phyloP scores from a whole-genome alignment of 2,888 invertebrate species.

The Creontiades dilutus region DNA sequence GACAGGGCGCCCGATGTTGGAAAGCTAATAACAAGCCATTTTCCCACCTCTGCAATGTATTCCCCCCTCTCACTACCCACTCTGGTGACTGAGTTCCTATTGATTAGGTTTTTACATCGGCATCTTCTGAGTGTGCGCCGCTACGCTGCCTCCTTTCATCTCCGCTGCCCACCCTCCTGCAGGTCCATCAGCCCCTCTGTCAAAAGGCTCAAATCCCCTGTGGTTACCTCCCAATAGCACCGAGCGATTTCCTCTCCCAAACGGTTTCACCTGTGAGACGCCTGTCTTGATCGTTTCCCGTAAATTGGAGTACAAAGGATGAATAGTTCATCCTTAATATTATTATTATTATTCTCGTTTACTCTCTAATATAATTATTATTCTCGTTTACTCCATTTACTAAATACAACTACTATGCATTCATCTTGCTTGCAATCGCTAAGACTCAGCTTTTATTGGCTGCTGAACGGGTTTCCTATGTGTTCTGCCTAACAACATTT shows the following conservation, averaged over 20 bases:
- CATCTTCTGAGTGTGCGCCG: slow-evolving; percentile 62
- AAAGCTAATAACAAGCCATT: slow-evolving; percentile 27
- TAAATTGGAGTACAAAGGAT: too few species aligned
- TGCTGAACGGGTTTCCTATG: too few species aligned
- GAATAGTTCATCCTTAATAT: too few species aligned
- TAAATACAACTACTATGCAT: too few species aligned
- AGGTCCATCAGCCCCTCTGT: not conserved
- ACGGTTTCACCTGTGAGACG: not conserved
- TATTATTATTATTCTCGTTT: too few species aligned
- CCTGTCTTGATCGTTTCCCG: not conserved
- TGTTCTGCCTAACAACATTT: too few species aligned
- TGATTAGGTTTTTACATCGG: slow-evolving; percentile 66
- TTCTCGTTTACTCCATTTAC: too few species aligned
- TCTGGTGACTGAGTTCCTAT: not conserved
- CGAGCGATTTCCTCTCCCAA: not conserved
- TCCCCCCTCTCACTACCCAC: not conserved
- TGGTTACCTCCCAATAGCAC: not conserved
- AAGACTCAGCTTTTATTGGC: too few species aligned
- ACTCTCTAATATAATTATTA: too few species aligned
- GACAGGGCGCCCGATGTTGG: not conserved
- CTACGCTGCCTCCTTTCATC: slow-evolving; percentile 24
- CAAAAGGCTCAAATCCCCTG: not conserved
- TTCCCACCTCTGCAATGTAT: not conserved
- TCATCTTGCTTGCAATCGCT: too few species aligned
- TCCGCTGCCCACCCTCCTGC: not conserved